Evolutionary conservation across 2,113 vertebrate genomes (phyloP), one percentile per base, ranked within the genome.

Genomic region (Microcebus ravelobensis): DNA sequence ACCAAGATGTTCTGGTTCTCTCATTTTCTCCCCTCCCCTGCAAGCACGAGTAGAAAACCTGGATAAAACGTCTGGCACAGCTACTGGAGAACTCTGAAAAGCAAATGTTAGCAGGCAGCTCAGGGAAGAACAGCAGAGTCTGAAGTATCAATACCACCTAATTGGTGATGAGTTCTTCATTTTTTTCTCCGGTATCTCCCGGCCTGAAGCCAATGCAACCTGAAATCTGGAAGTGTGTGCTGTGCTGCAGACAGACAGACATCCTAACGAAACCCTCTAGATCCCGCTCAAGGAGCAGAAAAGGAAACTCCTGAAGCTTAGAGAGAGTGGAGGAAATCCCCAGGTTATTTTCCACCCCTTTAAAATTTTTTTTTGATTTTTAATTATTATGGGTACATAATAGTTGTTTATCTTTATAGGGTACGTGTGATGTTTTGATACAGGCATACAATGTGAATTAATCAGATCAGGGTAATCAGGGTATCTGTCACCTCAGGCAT

Each of bases 1-100:
- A 29, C 14, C 3, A 9, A 76, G 25, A 87, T 14, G 25, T 65
- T 70, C 57, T 82, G 36, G 25, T 86, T 87, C 65, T 13, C 20
- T 87, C 65, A 77, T 81, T 94, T 96, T 94, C 71, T 96, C 20
- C 27, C 39, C 57, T 15, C 55, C 45, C 57, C 52, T 18, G 52
- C 55, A 39, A 84, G 65, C 36, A 57, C 57, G 93, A 39, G 45
- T 67, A 36, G 39, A 86, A 63, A 71, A 67, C 57, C n/a, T 91
- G 31, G 59, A 48, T 61, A 92, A 85, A 82, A 77, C 21, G 36
- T 31, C 68, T 13, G 23, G 31, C 6, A 2, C 20, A 61, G 67
- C 71, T 63, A 27, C 74, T 48, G 91, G 71, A 80, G 61, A 95
- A 81, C 11, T 76, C 81, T 48, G 74, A 55, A 55, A 74, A 90